These are phyloP conservation scores for Dryocosmus kuriphilus DNA, from an alignment of 2,888 invertebrate genomes.

Conservation along the genomic window DNA sequence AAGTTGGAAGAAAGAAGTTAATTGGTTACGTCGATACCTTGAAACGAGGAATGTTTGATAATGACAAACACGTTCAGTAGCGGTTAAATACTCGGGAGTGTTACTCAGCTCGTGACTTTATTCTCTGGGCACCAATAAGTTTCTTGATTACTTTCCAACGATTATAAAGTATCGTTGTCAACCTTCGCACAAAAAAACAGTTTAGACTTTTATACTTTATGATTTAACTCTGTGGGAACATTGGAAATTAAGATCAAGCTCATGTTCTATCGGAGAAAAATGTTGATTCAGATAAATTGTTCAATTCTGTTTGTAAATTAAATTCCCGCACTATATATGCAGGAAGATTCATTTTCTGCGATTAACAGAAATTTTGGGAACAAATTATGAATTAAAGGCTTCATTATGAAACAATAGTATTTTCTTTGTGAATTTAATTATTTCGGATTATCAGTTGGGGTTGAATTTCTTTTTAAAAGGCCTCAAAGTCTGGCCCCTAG, in stretches of 20 bases:
- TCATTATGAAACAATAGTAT: background rate
- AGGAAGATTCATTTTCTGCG: background rate
- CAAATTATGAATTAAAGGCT: background rate
- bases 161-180: constrained; percentile 51
- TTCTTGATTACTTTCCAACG: constrained; percentile 48
- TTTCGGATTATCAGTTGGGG: background rate
- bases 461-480: background rate
- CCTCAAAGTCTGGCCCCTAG: background rate
- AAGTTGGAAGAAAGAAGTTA: constrained; percentile 50
- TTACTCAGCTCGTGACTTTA: constrained; percentile 30
- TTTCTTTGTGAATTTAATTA: background rate
- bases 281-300: constrained; percentile 12
- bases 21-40: constrained; percentile 51
- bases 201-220: constrained; percentile 2
- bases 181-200: constrained; percentile 3
- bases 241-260: constrained; percentile 34
- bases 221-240: constrained; percentile 8
- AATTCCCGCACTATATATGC: background rate
- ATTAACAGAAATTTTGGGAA: background rate
- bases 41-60: constrained; percentile 52
- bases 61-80: constrained; percentile 40
- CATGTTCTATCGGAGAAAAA: constrained; percentile 26
- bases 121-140: constrained; percentile 23
- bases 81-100: constrained; percentile 13
- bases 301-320: background rate